Percentiles rank a stretch among this genome's conserved stretches.
phyloP scores from a whole-genome alignment of 92 coral and sea anemone species.

The Muricea muricata region DNA sequence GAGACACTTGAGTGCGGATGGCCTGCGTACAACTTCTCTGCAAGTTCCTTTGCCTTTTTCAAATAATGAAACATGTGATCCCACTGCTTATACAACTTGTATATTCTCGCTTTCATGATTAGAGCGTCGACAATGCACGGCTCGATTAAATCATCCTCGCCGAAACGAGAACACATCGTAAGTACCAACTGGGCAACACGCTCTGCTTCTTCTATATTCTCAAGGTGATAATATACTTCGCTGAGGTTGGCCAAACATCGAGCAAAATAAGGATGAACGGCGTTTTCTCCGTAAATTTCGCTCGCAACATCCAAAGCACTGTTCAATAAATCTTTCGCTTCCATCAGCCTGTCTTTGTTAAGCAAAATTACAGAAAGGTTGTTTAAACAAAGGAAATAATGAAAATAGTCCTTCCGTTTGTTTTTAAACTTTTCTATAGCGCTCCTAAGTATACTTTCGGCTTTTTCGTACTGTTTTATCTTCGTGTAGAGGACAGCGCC shows the following conservation, averaged over 20 bases:
- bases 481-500: too few species aligned
- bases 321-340: too few species aligned
- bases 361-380: too few species aligned
- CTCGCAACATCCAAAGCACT: constrained; percentile 8
- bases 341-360: too few species aligned
- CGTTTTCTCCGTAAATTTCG: constrained; percentile 34
- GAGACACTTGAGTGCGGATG: constrained; percentile 30
- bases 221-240: constrained; percentile 14
- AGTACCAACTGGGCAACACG: constrained; percentile 15
- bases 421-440: too few species aligned
- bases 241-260: constrained; percentile 17
- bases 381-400: too few species aligned
- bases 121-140: constrained; percentile 23
- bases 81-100: constrained; percentile 1
- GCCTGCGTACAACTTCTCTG: constrained; percentile 1
- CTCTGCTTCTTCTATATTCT: constrained; percentile 17
- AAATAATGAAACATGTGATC: constrained; percentile 6
- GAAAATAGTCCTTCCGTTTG: too few species aligned
- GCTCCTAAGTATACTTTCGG: too few species aligned
- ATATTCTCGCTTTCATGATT: neutral
- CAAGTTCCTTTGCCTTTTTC: neutral
- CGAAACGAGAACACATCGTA: neutral
- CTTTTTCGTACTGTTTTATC: too few species aligned
- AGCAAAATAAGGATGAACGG: constrained; percentile 37
- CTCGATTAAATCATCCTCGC: neutral